Conservation (phyloP, 2,888 invertebrate genomes). For the Cylloceria caligata region DNA sequence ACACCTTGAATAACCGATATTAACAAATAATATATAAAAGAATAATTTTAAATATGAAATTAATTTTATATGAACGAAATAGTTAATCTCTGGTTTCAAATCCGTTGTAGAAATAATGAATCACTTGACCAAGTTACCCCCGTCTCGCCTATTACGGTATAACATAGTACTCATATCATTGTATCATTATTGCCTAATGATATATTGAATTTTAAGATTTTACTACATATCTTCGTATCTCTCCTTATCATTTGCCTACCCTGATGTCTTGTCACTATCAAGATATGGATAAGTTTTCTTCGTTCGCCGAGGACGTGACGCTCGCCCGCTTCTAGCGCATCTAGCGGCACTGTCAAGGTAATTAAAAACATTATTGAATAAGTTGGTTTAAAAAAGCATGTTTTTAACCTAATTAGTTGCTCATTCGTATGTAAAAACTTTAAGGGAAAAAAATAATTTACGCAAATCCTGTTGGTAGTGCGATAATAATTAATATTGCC, state of each 20-base stretch:
- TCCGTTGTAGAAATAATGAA: neutral
- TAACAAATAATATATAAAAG: neutral
- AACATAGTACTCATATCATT: neutral
- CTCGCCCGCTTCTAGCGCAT: slow-evolving; percentile 84
- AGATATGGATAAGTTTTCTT: slow-evolving; percentile 84
- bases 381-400: no score
- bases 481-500: no score
- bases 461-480: no score
- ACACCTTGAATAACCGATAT: no score
- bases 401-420: no score
- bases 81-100: neutral
- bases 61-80: neutral
- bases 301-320: slow-evolving; percentile 84
- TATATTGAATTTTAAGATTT: slow-evolving; percentile 59
- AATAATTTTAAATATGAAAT: neutral
- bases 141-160: neutral
- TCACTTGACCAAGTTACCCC: neutral
- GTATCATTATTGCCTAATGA: neutral
- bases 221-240: slow-evolving; percentile 72
- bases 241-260: slow-evolving; percentile 61
- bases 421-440: no score
- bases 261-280: slow-evolving; percentile 68
- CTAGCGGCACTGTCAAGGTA: slow-evolving; percentile 85
- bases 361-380: slow-evolving; percentile 52
- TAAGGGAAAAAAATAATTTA: no score